phyloP scores from a whole-genome alignment of 2,797 vertebrate genomes.

The Botia almorhae region DNA sequence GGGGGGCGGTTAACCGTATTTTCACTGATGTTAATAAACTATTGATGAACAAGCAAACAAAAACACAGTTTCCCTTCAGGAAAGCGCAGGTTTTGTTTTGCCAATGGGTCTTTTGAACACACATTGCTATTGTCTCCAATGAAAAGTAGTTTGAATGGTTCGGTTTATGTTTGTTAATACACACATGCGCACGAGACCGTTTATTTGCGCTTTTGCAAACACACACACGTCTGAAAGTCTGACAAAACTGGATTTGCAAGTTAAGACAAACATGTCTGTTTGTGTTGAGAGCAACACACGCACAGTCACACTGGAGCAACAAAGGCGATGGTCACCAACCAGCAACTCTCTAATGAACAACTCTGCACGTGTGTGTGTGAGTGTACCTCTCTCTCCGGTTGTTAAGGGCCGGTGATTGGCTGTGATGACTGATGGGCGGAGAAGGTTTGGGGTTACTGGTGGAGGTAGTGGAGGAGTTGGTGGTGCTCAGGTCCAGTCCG shows the following conservation, averaged over 20 bases:
- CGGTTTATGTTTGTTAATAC: slow-evolving; percentile 42
- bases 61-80: slow-evolving; percentile 63
- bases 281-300: too few relatives aligned
- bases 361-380: slow-evolving; percentile 41
- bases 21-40: slow-evolving; percentile 71
- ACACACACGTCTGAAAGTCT: not conserved
- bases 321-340: not conserved
- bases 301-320: not conserved
- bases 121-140: slow-evolving; percentile 51
- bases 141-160: slow-evolving; percentile 52
- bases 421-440: slow-evolving; percentile 94
- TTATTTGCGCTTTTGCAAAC: slow-evolving; percentile 15
- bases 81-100: slow-evolving; percentile 50
- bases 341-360: not conserved
- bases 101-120: slow-evolving; percentile 55
- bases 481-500: slow-evolving; percentile 97
- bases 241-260: slow-evolving; percentile 11
- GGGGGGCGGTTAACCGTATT: slow-evolving; percentile 66
- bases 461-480: slow-evolving; percentile 98
- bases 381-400: slow-evolving; percentile 93
- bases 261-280: not conserved
- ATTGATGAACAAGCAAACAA: slow-evolving; percentile 79
- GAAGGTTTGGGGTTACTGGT: slow-evolving; percentile 95
- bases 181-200: slow-evolving; percentile 24
- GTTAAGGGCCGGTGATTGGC: slow-evolving; percentile 95